Evolutionary conservation across 2,113 vertebrate species (phyloP).

Genomic region (Sylvietta virens): DNA sequence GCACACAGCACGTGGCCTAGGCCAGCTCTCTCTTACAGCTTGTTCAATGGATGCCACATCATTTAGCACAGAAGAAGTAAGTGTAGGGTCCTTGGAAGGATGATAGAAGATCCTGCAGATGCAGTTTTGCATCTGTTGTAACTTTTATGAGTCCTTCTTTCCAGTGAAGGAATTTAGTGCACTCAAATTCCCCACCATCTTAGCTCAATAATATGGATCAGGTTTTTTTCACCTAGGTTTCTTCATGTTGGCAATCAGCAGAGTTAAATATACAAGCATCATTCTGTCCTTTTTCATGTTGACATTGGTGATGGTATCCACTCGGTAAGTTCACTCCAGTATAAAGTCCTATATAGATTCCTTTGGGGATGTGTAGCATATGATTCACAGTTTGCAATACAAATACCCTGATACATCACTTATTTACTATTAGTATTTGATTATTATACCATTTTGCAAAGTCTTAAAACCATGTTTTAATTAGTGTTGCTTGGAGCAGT

Average conservation of each 20-base stretch:
- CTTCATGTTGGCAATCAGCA: slow-evolving; percentile 54
- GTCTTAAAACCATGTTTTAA: slow-evolving; percentile 68
- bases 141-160: slow-evolving; percentile 15
- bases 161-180: slow-evolving; percentile 49
- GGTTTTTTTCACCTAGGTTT: background rate
- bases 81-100: slow-evolving; percentile 41
- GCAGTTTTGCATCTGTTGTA: background rate
- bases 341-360: slow-evolving; percentile 54
- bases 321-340: slow-evolving; percentile 15
- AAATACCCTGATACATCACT: slow-evolving; percentile 82
- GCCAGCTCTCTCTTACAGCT: slow-evolving; percentile 50
- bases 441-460: slow-evolving; percentile 70
- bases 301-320: slow-evolving; percentile 1
- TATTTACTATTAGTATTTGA: slow-evolving; percentile 76
- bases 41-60: slow-evolving; percentile 62
- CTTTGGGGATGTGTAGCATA: slow-evolving; percentile 69
- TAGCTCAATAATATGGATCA: slow-evolving; percentile 6
- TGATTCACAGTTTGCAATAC: slow-evolving; percentile 81
- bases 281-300: background rate
- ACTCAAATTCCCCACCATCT: background rate
- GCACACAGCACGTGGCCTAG: slow-evolving; percentile 11
- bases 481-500: slow-evolving; percentile 69
- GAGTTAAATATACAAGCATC: slow-evolving; percentile 62
- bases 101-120: background rate
- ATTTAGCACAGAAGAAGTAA: slow-evolving; percentile 19